phyloP scores from a whole-genome alignment of 64 coral and sea anemone genomes.

The Dendronephthya gigantea region DNA sequence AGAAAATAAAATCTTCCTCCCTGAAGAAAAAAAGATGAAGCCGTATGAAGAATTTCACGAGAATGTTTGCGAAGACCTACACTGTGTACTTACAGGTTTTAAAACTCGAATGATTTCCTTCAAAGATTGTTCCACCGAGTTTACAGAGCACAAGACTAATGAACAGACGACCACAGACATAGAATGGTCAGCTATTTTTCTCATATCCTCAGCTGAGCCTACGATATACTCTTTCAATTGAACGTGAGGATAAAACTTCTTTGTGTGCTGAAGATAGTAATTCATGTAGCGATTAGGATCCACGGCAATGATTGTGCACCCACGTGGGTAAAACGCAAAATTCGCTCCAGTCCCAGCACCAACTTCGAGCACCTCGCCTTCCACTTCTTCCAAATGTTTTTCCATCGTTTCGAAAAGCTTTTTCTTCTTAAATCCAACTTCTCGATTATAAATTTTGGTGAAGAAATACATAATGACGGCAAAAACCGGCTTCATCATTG shows the following conservation, averaged over 20 bases:
- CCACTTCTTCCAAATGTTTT: not conserved
- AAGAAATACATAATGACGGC: not conserved
- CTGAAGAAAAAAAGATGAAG: not conserved
- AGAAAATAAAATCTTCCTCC: not conserved
- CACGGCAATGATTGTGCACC: not conserved
- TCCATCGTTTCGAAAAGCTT: not conserved
- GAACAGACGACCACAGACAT: conserved; percentile 1
- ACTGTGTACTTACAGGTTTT: not conserved
- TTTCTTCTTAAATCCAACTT: not conserved
- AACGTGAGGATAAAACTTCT: not conserved
- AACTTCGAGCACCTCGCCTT: not conserved
- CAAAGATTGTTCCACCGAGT: not conserved
- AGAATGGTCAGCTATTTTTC: not conserved
- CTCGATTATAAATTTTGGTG: not conserved
- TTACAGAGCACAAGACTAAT: conserved; percentile 3
- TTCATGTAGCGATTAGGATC: not conserved
- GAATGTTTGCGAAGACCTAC: not conserved
- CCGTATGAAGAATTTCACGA: no score
- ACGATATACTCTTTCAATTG: not conserved
- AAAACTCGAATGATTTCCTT: not conserved
- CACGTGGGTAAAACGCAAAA: not conserved
- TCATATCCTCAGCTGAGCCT: not conserved
- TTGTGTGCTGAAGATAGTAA: not conserved
- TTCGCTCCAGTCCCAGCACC: not conserved
- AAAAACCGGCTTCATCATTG: not conserved